These are phyloP conservation scores for Melopsittacus undulatus DNA, from an alignment of 2,797 vertebrate species.

Conservation along the genomic window DNA sequence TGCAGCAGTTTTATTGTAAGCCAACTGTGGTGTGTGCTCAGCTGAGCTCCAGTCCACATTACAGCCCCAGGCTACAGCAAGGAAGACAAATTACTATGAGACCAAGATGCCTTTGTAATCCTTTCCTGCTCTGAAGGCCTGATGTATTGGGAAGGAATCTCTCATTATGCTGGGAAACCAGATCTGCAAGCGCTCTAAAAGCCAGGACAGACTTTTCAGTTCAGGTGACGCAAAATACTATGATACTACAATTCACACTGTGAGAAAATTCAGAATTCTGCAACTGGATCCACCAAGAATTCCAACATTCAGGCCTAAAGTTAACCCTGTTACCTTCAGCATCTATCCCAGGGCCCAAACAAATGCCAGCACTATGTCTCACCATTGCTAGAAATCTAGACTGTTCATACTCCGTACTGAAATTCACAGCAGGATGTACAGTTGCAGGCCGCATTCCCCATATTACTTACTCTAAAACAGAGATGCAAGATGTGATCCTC, in stretches of 20 bases:
- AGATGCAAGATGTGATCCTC: background rate
- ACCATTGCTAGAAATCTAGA: background rate
- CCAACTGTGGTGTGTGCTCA: accelerated
- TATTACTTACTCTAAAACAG: background rate
- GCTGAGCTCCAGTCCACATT: background rate
- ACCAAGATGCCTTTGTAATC: background rate
- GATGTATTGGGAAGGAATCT: background rate
- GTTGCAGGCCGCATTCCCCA: background rate
- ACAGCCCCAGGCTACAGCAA: background rate
- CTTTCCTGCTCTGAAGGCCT: background rate
- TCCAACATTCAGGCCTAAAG: background rate
- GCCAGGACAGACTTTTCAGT: background rate
- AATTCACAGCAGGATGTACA: background rate
- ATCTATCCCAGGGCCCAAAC: background rate
- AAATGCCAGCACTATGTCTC: background rate
- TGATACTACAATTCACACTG: background rate
- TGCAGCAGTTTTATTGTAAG: background rate
- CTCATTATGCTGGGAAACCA: background rate
- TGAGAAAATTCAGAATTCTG: background rate
- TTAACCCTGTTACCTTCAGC: background rate
- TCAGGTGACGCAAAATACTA: accelerated
- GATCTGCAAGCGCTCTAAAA: background rate
- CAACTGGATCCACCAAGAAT: background rate
- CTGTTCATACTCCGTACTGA: accelerated
- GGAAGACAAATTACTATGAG: background rate